Percentiles rank a stretch among this genome's conserved stretches.
Conservation (phyloP, 2,888 invertebrate species). For the Amaurobius ferox region DNA sequence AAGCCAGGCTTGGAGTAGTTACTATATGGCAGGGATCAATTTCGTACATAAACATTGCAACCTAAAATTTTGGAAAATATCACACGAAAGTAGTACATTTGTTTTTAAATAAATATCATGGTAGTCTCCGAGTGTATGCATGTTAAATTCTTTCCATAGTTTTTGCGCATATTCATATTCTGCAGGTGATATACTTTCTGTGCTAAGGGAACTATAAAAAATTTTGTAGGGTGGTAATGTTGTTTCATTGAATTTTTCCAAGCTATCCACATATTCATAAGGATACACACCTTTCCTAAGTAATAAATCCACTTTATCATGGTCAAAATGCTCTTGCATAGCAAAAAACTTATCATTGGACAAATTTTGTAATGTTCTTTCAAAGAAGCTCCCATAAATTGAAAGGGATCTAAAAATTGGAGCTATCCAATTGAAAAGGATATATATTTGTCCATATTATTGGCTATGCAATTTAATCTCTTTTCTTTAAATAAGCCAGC, state of each 20-base stretch:
- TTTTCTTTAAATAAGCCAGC: no score
- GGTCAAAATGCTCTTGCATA: no score
- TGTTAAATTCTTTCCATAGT: not conserved
- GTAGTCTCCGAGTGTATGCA: not conserved
- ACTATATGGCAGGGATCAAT: not conserved
- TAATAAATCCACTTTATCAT: not conserved
- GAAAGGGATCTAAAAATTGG: no score
- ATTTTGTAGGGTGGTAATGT: not conserved
- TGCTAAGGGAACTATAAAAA: not conserved
- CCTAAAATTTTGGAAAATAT: slow-evolving; percentile 75
- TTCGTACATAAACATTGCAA: slow-evolving; percentile 51
- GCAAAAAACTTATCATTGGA: no score
- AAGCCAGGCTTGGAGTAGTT: slow-evolving; percentile 74
- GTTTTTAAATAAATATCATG: slow-evolving; percentile 26
- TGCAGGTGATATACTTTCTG: not conserved
- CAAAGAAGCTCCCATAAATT: no score
- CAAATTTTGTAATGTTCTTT: no score
- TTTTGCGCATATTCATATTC: not conserved
- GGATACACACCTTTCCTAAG: slow-evolving; percentile 2
- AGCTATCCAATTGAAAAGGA: no score
- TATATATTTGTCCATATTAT: no score
- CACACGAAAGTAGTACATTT: slow-evolving; percentile 73
- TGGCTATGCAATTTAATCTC: no score
- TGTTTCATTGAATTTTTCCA: not conserved
- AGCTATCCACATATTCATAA: not conserved